phyloP scores from a whole-genome alignment of 2,797 vertebrate species.

The Cygnus olor region DNA sequence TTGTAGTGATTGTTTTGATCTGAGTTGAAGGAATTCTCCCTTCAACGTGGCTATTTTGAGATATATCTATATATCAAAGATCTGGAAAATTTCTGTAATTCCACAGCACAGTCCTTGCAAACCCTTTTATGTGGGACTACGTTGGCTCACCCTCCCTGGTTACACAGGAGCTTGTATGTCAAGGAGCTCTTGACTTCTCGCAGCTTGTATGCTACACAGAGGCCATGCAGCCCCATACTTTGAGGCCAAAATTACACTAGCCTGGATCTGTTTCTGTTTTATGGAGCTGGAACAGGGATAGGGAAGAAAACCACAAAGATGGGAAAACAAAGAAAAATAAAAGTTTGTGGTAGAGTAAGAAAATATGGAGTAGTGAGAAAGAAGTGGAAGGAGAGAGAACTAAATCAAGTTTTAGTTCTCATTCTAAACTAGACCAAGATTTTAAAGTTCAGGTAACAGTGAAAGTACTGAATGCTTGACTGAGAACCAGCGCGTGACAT shows the following conservation, averaged over 20 bases:
- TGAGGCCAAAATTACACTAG: not conserved
- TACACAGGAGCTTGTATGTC: not conserved
- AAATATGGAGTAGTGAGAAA: not conserved
- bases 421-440: not conserved
- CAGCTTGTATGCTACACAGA: not conserved
- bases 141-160: not conserved
- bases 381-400: not conserved
- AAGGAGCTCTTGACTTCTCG: not conserved
- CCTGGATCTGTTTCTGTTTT: not conserved
- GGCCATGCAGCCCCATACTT: not conserved
- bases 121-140: not conserved
- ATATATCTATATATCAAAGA: accelerated
- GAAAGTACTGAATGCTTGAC: not conserved
- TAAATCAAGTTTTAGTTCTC: not conserved
- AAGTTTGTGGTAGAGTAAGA: not conserved
- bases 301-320: not conserved
- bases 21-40: not conserved
- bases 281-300: not conserved
- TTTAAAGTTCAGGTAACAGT: not conserved
- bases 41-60: not conserved
- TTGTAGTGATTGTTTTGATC: not conserved
- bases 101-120: not conserved
- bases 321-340: not conserved
- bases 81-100: not conserved
- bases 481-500: not conserved